Percentiles rank a stretch among this genome's conserved stretches.
phyloP scores from a whole-genome alignment of 1,140 invertebrate genomes.

The Bombus soroeensis region DNA sequence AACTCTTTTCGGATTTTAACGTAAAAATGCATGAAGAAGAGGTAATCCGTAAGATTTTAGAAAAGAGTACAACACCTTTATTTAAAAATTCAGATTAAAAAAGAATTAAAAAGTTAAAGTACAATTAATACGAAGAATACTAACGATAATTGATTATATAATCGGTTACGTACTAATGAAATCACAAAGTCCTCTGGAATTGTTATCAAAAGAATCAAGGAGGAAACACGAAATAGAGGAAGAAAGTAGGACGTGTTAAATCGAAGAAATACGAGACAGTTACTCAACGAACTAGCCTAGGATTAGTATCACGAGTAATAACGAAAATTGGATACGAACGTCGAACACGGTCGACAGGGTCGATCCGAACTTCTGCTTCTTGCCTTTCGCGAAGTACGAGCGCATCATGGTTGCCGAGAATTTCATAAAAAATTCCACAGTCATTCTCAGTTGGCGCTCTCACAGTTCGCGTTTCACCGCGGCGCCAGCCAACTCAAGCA shows the following conservation, averaged over 20 bases:
- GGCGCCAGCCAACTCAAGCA: constrained; percentile 33
- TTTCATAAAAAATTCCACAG: constrained; percentile 75
- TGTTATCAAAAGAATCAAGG: too few relatives aligned
- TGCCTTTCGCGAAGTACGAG: constrained; percentile 75
- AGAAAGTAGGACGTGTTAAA: too few relatives aligned
- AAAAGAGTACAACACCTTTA: background rate
- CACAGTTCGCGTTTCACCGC: constrained; percentile 19
- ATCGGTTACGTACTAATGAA: too few relatives aligned
- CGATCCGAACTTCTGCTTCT: constrained; percentile 76
- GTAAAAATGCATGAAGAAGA: background rate
- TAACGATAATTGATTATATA: background rate
- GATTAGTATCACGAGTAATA: background rate
- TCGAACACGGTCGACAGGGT: constrained; percentile 78
- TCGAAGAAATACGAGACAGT: too few relatives aligned
- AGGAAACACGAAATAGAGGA: too few relatives aligned
- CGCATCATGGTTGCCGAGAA: constrained; percentile 75
- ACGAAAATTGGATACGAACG: constrained; percentile 44
- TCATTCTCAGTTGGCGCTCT: constrained; percentile 70
- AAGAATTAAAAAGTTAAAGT: background rate
- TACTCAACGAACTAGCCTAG: too few relatives aligned
- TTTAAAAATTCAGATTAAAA: background rate
- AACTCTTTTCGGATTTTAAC: background rate
- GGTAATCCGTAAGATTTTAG: background rate
- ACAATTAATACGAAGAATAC: background rate
- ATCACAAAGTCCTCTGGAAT: too few relatives aligned